Base-by-base conservation (phyloP, 2,797 vertebrate species). In the Rousettus madagascariensis region DNA sequence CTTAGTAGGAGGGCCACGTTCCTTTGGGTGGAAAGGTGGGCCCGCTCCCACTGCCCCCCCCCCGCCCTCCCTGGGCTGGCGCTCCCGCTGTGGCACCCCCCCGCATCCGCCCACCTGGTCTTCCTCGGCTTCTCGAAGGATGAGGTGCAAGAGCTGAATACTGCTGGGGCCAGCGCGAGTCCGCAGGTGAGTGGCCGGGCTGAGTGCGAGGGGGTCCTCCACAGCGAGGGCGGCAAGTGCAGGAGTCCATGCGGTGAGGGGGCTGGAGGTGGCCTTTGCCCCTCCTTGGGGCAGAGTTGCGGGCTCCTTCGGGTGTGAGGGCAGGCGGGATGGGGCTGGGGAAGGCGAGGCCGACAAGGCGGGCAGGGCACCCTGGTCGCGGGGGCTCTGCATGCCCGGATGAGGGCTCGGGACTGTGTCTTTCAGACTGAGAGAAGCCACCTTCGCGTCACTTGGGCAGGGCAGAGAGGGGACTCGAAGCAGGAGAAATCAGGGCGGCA, bases 141-240 rank as follows among this genome's bases (percentile, higher is more conserved):
- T 59, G 38, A 49, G 77, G 63, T 43, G 24, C 68, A 17, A 28
- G 49, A 28, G n/a, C 43, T 55, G 78, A 41, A 16, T 2, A 16
- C 12, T 0, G n/a, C 12, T 0, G n/a, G 43, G 24, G 11, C 2
- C 0, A 53, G 22, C 36, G 0, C 16, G 51, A 49, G 26, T 65
- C 65, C 19, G 57, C 57, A 30, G 41, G 59, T 8, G 36, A 30
- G 7, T 20, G 66, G 26, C 5, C 5, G 15, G 49, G 8, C 11
- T 12, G 13, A 49, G 79, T 4, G 63, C 24, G 20, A 20, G 33
- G n/a, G n/a, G 30, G 5, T 53, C 3, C 0, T 33, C 57, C 46
- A 3, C 0, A 6, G 8, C 22, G 43, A 63, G 43, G 53, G 13
- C 3, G 16, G 7, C 0, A 0, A 3, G 41, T 26, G 33, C 61